Conservation (phyloP, 2,113 vertebrate genomes). For the Callocephalon fimbriatum region DNA sequence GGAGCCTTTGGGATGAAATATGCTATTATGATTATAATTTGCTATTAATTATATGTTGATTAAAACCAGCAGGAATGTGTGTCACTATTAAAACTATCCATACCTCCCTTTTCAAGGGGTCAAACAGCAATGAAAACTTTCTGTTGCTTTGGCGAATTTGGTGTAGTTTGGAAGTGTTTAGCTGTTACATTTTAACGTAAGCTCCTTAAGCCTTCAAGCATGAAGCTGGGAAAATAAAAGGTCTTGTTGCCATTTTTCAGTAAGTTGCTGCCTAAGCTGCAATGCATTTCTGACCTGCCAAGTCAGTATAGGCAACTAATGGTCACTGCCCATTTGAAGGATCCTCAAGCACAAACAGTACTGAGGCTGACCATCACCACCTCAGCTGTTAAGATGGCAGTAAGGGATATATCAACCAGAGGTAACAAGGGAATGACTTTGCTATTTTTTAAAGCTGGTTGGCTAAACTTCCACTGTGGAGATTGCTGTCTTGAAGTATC, state of each 20-base stretch:
- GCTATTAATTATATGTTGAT: slow-evolving; percentile 52
- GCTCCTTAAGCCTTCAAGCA: neutral
- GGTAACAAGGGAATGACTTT: neutral
- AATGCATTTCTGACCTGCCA: neutral
- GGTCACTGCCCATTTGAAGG: neutral
- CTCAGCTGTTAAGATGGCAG: neutral
- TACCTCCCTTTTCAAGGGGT: neutral
- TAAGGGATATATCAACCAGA: neutral
- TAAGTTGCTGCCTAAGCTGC: neutral
- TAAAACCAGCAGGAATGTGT: slow-evolving; percentile 46
- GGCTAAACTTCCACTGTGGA: neutral
- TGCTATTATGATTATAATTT: slow-evolving; percentile 42
- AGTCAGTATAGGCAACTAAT: neutral
- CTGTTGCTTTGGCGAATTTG: neutral
- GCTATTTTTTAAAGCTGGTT: neutral
- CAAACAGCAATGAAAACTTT: neutral
- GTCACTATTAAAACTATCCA: neutral
- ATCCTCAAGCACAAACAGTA: neutral
- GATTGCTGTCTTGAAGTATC: neutral
- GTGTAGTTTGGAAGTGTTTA: neutral
- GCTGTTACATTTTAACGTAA: neutral
- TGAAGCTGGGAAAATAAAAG: neutral
- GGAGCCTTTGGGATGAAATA: slow-evolving; percentile 29
- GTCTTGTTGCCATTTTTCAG: neutral
- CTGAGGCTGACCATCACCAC: neutral